Evolutionary conservation across 2,113 vertebrate genomes (phyloP).

Genomic region (Spea multiplicata): DNA sequence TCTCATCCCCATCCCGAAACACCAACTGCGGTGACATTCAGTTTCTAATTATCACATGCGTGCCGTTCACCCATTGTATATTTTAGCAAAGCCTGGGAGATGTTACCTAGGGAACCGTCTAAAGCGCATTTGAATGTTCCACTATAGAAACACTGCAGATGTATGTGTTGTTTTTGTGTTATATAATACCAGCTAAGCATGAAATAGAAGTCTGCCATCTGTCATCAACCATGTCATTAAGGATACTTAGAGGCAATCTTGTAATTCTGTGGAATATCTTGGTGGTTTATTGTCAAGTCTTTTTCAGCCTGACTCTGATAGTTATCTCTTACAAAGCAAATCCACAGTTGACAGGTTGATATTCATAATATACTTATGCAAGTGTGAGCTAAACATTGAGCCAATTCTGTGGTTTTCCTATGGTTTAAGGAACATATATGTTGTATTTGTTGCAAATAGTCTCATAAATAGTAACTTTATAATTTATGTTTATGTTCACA

Average conservation of each 20-base stretch:
- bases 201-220: constrained; percentile 26
- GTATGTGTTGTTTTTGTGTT: constrained; percentile 4
- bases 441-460: no score
- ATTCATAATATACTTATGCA: no score
- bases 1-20: constrained; percentile 24
- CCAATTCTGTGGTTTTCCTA: no score
- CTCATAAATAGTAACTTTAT: no score
- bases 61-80: constrained; percentile 43
- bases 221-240: constrained; percentile 4
- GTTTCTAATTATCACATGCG: constrained; percentile 38
- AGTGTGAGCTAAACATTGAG: no score
- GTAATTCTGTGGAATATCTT: neutral
- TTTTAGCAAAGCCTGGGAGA: constrained; percentile 31
- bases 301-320: no score
- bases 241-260: neutral
- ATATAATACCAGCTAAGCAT: neutral
- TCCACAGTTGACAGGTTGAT: no score
- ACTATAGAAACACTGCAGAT: constrained; percentile 14
- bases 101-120: constrained; percentile 43
- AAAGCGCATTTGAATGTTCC: constrained; percentile 15
- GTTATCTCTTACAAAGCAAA: no score
- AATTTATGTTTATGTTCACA: no score
- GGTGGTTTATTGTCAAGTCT: no score
- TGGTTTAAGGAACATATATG: no score
- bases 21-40: constrained; percentile 41